These are phyloP conservation scores for Romanomermis culicivorax DNA, from an alignment of 2,888 invertebrate genomes.

Conservation along the genomic window DNA sequence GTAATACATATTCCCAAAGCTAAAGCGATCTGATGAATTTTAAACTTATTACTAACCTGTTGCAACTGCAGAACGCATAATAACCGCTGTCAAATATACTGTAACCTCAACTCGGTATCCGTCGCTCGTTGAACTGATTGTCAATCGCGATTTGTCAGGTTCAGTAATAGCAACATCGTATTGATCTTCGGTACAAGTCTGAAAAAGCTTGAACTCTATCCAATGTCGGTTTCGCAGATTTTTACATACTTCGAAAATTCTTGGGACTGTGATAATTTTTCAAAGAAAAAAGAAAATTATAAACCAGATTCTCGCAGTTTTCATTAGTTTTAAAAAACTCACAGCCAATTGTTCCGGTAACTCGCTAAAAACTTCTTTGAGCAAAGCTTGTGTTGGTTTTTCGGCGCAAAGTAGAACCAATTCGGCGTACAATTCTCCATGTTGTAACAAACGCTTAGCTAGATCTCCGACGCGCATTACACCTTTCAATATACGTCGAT, in stretches of 20 bases:
- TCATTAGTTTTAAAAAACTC: too few species aligned
- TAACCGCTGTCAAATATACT: not conserved
- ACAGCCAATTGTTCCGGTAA: not conserved
- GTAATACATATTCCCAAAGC: too few species aligned
- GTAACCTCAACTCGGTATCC: not conserved
- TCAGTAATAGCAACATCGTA: not conserved
- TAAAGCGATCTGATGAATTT: too few species aligned
- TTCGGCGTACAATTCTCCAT: constrained; percentile 68
- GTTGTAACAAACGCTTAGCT: constrained; percentile 65
- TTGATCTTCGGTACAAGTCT: not conserved
- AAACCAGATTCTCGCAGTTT: too few species aligned
- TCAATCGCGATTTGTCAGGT: not conserved
- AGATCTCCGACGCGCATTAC: constrained; percentile 87
- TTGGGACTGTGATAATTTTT: too few species aligned
- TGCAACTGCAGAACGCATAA: not conserved
- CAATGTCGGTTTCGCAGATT: too few species aligned
- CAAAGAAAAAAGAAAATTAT: too few species aligned
- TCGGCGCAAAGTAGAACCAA: constrained; percentile 82
- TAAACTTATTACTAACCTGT: too few species aligned
- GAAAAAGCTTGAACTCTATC: too few species aligned
- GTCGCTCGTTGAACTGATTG: not conserved
- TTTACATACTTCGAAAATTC: too few species aligned
- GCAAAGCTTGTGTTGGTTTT: constrained; percentile 62
- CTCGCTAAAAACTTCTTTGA: constrained; percentile 46
- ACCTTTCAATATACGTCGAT: constrained; percentile 60